Conservation (phyloP, 2,888 invertebrate genomes). For the Eupithecia dodoneata region DNA sequence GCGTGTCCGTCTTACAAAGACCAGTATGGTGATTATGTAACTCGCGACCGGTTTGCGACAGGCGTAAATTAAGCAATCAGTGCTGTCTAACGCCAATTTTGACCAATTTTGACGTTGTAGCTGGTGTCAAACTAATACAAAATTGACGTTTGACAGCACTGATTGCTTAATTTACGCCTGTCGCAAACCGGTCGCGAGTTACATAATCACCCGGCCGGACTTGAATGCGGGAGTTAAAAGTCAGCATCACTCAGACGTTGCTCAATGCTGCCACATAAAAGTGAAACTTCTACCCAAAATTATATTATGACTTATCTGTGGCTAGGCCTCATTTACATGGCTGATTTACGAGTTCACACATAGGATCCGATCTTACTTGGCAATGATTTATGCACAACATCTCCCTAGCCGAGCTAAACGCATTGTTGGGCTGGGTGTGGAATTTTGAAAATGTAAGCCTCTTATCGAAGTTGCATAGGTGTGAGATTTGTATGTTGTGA, state of each 20-base stretch:
- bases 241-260: background rate
- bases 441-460: slow-evolving; percentile 8
- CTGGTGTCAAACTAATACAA: no score
- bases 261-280: background rate
- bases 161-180: no score
- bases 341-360: slow-evolving; percentile 83
- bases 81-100: no score
- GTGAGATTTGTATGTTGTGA: background rate
- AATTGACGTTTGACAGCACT: no score
- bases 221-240: background rate
- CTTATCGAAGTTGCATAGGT: background rate
- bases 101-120: no score
- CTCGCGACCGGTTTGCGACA: no score
- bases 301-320: slow-evolving; percentile 16
- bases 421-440: slow-evolving; percentile 67
- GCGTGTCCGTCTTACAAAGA: no score
- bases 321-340: slow-evolving; percentile 74
- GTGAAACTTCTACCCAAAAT: slow-evolving; percentile 10
- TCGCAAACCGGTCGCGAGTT: no score
- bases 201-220: no score
- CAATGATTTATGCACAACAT: slow-evolving; percentile 81
- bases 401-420: slow-evolving; percentile 77
- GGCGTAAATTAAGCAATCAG: no score
- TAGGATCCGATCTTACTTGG: slow-evolving; percentile 80
- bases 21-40: no score